Base-by-base conservation (phyloP, 2,888 invertebrate species). In the Cheilosia impressa region DNA sequence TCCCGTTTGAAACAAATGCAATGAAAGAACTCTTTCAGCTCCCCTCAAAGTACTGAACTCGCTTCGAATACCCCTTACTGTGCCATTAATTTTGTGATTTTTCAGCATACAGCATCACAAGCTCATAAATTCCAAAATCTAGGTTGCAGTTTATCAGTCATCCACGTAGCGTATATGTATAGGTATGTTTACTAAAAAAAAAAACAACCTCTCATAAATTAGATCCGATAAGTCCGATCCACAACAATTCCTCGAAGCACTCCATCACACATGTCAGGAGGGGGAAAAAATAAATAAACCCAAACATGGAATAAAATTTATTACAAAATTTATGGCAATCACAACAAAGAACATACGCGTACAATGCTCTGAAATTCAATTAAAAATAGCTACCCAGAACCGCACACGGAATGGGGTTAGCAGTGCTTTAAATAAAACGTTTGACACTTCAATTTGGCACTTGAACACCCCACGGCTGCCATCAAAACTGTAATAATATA, bases 371-470 rank as follows among this genome's bases (percentile, higher is more conserved):
- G 24, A 68, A 55, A 52, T 75, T 79, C 63, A 84, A 75, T 84
- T 83, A 78, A 83, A 83, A 83, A 63, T 19, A 19, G 24, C 41
- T 38, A 38, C 47, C n/a, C 13, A 55, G 43, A 15, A 13, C 52
- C 15, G 45, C 19, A 38, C 45, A 4, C 43, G 7, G 43, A n/a
- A 15, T 17, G 24, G 17, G 13, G 62, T 15, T 43, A 50, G 68
- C 66, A 53, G 31, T 43, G 66, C 57, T 66, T 78, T 78, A 38
- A 78, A 78, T 79, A 73, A 73, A 57, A 52, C 34, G 45, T 65
- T 58, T 53, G 79, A 71, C 84, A 84, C 73, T 75, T 75, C 79
- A 71, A 73, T 79, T 84, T 79, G 41, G 69, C 53, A 66, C 22
- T 58, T 63, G 38, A 68, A 50, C 43, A 17, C 22, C 31, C 10